Base-by-base conservation (phyloP, 2,888 invertebrate species). In the Hydriomena furcata region DNA sequence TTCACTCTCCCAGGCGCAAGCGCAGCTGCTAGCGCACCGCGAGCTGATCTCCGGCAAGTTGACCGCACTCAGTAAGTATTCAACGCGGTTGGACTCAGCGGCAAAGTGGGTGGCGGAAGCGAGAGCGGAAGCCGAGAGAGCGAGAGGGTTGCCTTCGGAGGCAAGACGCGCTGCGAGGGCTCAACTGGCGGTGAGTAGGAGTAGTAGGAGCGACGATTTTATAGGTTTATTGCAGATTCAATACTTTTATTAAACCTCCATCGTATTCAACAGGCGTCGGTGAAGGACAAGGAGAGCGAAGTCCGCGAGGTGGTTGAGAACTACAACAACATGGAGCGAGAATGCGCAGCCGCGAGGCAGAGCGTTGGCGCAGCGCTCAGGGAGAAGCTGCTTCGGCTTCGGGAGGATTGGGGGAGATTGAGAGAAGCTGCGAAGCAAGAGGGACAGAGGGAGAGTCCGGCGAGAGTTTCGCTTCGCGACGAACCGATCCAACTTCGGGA, bases 261-360 rank as follows among this genome's bases (percentile, higher is more conserved):
- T n/a, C 7, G n/a, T 1, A 28, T 13, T 25, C 10, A 48, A 3
- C 65, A 92, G 92, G 77, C 70, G 2, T 73, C 76, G 30, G 83
- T 92, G 7, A 71, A 78, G 51, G 93, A 93, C 63, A 91, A 90
- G 40, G 92, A 92, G 68, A 81, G 89, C 52, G 93, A 93, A 69
- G 91, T 93, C 28, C 91, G 91, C 62, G 93, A 93, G 63, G 91
- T 93, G 32, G 68, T 93, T 35, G 93, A 93, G 73, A 93, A 93
- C 77, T 93, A 91, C 76, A 92, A 91, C 43, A 92, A 93, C 77
- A 76, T 94, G 65, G 93, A 94, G 74, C 82, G 82, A 55, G 86
- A 86, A 74, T 88, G 91, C 60, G 63, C 37, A 21, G 80, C 68
- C 30, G 84, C 83, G 51, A 65, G 69, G 47, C 86, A 82, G 61